phyloP scores from a whole-genome alignment of 1,140 invertebrate species.

The Drosophila sucinea region DNA sequence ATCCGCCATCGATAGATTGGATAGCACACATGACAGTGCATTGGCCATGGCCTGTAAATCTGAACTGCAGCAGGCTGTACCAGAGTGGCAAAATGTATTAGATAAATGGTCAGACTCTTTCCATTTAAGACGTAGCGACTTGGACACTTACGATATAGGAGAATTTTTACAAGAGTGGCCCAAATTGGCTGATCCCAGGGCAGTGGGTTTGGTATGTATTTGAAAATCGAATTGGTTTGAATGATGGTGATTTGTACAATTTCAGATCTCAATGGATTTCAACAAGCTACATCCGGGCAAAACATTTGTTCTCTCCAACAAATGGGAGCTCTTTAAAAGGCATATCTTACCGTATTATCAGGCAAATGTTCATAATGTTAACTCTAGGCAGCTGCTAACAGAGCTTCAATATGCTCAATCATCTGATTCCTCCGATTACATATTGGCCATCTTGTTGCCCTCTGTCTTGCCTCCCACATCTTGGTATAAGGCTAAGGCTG shows the following conservation, averaged over 20 bases:
- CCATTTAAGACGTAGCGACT: neutral
- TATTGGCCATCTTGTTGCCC: slow-evolving; percentile 1
- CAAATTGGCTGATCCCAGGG: neutral
- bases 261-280: neutral
- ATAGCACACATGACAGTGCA: neutral
- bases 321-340: slow-evolving; percentile 2
- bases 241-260: neutral
- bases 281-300: neutral
- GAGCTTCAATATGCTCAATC: slow-evolving; percentile 9
- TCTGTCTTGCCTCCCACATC: neutral
- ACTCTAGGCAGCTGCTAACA: neutral
- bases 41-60: neutral
- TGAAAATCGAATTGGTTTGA: neutral
- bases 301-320: neutral
- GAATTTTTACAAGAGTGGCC: slow-evolving; percentile 1
- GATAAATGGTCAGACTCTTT: neutral
- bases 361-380: neutral
- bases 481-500: slow-evolving; percentile 1
- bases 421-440: slow-evolving; percentile 2
- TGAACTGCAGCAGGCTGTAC: neutral
- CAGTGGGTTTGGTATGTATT: neutral
- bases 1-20: neutral
- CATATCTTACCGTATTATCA: neutral
- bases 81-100: neutral
- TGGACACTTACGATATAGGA: neutral